Evolutionary conservation across 2,113 vertebrate genomes (phyloP).

Genomic region (Nannospalax galili): DNA sequence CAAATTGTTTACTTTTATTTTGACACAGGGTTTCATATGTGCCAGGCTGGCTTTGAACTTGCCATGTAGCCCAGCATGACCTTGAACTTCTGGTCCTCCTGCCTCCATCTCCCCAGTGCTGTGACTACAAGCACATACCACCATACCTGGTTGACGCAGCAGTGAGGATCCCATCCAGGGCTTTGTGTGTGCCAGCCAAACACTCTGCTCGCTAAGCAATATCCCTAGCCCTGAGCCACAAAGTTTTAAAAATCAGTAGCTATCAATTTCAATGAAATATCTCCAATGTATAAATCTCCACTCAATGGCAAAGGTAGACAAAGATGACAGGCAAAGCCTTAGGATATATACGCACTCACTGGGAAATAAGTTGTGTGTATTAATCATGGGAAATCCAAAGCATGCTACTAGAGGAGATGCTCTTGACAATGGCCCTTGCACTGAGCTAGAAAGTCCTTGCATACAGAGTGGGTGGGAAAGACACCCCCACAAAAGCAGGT

Average conservation of each 20-base stretch:
- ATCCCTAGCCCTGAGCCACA: neutral
- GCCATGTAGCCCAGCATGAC: neutral
- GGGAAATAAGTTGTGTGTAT: neutral
- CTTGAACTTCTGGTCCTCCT: neutral
- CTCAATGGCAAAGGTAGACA: neutral
- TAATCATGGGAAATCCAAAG: neutral
- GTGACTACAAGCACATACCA: neutral
- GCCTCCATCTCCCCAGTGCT: neutral
- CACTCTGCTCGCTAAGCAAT: neutral
- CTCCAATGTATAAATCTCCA: neutral
- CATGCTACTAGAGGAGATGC: no score
- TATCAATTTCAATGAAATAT: neutral
- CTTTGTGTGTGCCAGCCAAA: neutral
- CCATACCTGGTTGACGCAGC: no score
- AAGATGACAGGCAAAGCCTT: neutral
- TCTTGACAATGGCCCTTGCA: neutral
- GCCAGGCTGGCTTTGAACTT: neutral
- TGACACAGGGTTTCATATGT: neutral
- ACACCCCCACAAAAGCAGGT: neutral
- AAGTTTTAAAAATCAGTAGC: constrained; percentile 15
- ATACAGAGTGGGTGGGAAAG: neutral
- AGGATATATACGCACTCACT: neutral
- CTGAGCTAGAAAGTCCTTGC: neutral
- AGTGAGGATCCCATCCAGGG: neutral
- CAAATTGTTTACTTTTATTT: neutral